Conservation (phyloP, 2,888 invertebrate genomes). For the Mactromeris polynyma region DNA sequence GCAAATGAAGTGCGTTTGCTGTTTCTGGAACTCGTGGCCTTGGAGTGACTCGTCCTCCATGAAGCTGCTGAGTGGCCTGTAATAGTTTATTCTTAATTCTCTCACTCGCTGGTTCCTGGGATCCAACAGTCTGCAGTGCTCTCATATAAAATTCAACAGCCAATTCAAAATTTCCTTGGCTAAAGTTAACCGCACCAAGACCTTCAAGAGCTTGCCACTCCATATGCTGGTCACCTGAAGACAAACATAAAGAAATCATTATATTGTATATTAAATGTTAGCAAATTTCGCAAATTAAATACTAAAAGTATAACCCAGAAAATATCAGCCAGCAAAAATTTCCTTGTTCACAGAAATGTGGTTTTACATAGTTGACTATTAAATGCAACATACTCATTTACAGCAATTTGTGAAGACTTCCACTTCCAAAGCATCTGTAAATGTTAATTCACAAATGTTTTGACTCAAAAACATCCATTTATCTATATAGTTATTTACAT, state of each 20-base stretch:
- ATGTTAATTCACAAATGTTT: too few relatives aligned
- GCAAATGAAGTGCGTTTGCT: background rate
- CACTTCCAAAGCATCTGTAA: too few relatives aligned
- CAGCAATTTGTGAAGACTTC: too few relatives aligned
- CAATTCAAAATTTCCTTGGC: conserved; percentile 56
- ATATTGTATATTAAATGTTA: background rate
- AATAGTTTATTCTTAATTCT: conserved; percentile 68
- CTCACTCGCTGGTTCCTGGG: conserved; percentile 56
- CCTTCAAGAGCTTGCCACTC: conserved; percentile 80
- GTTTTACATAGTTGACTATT: too few relatives aligned
- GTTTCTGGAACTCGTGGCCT: background rate
- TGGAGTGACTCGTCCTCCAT: background rate
- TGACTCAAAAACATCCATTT: too few relatives aligned
- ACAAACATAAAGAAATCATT: background rate
- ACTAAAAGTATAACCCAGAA: too few relatives aligned
- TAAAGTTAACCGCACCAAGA: conserved; percentile 73
- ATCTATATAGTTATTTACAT: too few relatives aligned
- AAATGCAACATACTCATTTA: too few relatives aligned
- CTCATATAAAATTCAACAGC: conserved; percentile 69
- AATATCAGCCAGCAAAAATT: too few relatives aligned
- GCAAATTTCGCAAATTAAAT: too few relatives aligned
- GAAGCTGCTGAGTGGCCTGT: conserved; percentile 38
- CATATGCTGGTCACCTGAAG: conserved; percentile 75
- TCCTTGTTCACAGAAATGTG: too few relatives aligned
- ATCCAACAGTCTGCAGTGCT: conserved; percentile 61